Conservation (phyloP, 2,888 invertebrate species). For the Aproaerema taeniolella region DNA sequence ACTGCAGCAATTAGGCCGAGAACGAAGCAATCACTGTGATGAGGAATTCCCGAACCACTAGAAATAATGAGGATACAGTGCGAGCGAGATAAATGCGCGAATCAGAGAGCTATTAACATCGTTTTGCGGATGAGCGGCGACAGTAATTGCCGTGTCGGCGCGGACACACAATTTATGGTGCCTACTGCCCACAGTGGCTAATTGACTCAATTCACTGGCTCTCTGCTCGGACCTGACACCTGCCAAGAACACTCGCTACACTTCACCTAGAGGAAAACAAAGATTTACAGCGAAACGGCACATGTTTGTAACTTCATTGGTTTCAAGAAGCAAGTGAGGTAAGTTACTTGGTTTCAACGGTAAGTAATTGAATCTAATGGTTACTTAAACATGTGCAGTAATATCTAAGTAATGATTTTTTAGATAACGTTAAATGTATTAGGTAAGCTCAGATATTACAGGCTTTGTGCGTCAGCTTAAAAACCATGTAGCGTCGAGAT, state of each 20-base stretch:
- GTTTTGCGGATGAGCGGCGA: slow-evolving; percentile 74
- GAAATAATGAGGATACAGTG: slow-evolving; percentile 46
- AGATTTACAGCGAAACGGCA: too few species aligned
- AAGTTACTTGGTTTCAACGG: too few species aligned
- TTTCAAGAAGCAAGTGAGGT: too few species aligned
- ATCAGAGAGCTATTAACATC: slow-evolving; percentile 70
- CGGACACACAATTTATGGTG: slow-evolving; percentile 67
- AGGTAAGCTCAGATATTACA: too few species aligned
- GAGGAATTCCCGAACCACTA: slow-evolving; percentile 12
- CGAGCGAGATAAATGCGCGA: slow-evolving; percentile 56
- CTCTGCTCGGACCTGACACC: slow-evolving; percentile 3
- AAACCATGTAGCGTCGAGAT: not conserved
- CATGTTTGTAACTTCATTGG: too few species aligned
- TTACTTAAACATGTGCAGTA: too few species aligned
- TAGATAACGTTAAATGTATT: too few species aligned
- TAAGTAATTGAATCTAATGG: too few species aligned
- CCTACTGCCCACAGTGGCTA: slow-evolving; percentile 55
- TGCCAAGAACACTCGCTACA: slow-evolving; percentile 4
- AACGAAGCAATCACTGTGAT: slow-evolving; percentile 3
- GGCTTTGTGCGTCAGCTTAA: too few species aligned
- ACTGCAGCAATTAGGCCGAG: not conserved
- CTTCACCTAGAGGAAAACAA: slow-evolving; percentile 7
- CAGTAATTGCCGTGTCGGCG: slow-evolving; percentile 73
- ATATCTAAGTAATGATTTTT: too few species aligned
- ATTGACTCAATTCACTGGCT: slow-evolving; percentile 46